phyloP scores from a whole-genome alignment of 2,888 invertebrate genomes.

The Tanytarsus gracilentus region DNA sequence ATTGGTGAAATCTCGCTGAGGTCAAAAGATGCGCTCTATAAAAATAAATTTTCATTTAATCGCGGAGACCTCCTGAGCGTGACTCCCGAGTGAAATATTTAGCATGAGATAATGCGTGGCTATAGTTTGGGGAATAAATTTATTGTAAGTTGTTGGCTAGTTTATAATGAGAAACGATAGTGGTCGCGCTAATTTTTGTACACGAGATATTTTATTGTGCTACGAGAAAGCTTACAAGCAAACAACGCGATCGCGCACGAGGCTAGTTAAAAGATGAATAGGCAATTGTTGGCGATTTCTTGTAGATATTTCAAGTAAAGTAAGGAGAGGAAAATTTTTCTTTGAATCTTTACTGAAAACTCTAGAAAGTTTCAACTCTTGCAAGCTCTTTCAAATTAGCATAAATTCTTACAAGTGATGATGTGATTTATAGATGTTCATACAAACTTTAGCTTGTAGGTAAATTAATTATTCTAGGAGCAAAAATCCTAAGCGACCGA shows the following conservation, averaged over 20 bases:
- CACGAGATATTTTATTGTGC: not conserved
- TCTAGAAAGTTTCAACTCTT: no score
- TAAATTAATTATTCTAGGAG: not conserved
- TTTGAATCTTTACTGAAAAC: no score
- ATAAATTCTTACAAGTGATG: slow-evolving; percentile 18
- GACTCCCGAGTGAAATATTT: not conserved
- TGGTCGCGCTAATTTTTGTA: slow-evolving; percentile 3
- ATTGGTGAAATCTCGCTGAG: not conserved
- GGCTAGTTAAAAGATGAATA: no score
- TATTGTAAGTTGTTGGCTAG: not conserved
- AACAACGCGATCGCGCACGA: no score
- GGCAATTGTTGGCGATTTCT: no score
- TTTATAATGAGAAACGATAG: not conserved
- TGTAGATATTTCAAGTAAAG: no score
- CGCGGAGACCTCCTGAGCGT: not conserved
- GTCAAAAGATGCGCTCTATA: not conserved
- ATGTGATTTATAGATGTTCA: slow-evolving; percentile 1
- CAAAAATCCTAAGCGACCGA: not conserved
- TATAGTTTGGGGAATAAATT: no score
- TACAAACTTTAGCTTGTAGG: not conserved
- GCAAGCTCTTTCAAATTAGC: no score
- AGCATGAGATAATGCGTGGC: not conserved
- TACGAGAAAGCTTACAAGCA: not conserved
- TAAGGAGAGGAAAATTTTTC: no score
- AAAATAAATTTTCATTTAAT: not conserved